Conservation (phyloP, 2,113 vertebrate species). For the Oryzias woworae region DNA sequence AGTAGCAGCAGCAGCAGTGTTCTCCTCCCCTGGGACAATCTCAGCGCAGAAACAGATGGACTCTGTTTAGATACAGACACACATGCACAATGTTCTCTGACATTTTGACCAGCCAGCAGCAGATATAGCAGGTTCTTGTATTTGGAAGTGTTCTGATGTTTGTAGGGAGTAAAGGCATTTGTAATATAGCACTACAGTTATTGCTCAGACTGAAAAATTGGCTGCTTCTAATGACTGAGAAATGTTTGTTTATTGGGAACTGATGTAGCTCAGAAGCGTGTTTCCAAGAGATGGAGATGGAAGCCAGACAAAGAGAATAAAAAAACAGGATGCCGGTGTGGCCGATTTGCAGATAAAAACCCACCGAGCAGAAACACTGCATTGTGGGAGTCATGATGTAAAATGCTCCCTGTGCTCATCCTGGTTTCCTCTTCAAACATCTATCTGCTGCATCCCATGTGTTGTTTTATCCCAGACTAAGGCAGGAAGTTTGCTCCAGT, state of each 20-base stretch:
- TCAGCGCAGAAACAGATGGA: conserved; percentile 22
- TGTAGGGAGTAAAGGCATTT: not conserved
- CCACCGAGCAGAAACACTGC: not conserved
- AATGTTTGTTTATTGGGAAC: conserved; percentile 6
- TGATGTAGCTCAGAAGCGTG: conserved; percentile 5
- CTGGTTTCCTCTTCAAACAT: conserved; percentile 31
- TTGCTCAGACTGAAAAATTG: not conserved
- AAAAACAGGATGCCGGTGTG: conserved; percentile 7
- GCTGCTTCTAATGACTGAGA: not conserved
- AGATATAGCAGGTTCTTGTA: not conserved
- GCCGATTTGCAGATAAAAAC: not conserved
- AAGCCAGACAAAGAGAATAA: not conserved
- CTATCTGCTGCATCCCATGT: not conserved
- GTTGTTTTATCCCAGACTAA: not conserved
- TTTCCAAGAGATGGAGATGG: conserved; percentile 16
- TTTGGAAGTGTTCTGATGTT: not conserved
- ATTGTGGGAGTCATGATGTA: conserved; percentile 17
- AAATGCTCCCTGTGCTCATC: conserved; percentile 38
- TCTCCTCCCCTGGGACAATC: conserved; percentile 32
- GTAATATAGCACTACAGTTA: not conserved
- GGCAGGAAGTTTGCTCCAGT: conserved; percentile 23
- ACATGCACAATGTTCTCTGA: conserved; percentile 7
- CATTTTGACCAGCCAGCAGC: not conserved
- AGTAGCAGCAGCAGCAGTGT: conserved; percentile 17
- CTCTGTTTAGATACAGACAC: conserved; percentile 40